Evolutionary conservation across 1,140 invertebrate species (phyloP), one percentile per base, ranked within the genome.

Genomic region (Pinna nobilis): DNA sequence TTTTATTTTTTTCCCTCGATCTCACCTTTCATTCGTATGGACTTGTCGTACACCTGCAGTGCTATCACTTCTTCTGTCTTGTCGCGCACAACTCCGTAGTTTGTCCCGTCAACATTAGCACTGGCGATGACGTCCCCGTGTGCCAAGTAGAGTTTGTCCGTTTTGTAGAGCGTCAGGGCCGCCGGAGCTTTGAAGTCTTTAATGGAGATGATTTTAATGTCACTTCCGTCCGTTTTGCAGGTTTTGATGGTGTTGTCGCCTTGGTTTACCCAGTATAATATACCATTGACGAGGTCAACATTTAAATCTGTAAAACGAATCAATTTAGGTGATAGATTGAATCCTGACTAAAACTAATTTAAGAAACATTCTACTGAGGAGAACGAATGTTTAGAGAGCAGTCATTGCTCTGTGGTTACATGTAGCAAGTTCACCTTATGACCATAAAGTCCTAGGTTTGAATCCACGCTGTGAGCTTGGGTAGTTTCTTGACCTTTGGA

Each of bases 1-100:
- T n/a, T n/a, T n/a, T n/a, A n/a, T n/a, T n/a, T n/a, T n/a, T n/a
- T n/a, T n/a, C 0, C 25, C 20, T n/a, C 41, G 20, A 59, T 28
- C 39, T 57, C 57, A 72, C 72, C 88, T 88, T 69, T 78, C n/a
- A 59, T n/a, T 84, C 88, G 94, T 92, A 51, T 91, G 84, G 88
- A 85, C 30, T 92, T 91, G 88, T 95, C 93, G 84, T 94, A 95
- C 66, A 95, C 92, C 68, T 91, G 91, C 74, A 95, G 85, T 33
- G 93, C 91, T 72, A 93, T 87, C 20, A 95, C 92, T 76, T 90
- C 84, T 15, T 92, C 91, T 7, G 93, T 93, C 82, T 93, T 92
- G 53, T 92, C 91, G n/a, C 92, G 79, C 30, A 93, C 80, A 11
- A 90, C 68, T 25, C 69, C 80, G 63, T 86, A 85, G 60, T 89